Conservation (phyloP, 2,797 vertebrate genomes). For the Scleropages formosus region DNA sequence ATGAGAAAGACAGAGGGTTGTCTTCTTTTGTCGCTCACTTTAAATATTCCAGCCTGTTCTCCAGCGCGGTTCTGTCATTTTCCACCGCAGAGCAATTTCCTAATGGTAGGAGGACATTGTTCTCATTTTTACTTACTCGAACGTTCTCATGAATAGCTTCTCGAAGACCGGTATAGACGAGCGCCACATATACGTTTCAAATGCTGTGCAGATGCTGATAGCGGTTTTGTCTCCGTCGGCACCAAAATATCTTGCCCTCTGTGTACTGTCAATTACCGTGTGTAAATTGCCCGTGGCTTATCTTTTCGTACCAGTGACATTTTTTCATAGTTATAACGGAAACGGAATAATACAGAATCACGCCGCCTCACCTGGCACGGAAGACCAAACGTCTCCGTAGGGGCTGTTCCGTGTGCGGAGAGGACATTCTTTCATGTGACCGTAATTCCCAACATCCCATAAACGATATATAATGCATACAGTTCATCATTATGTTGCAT, state of each 20-base stretch:
- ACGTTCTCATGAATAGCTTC: neutral
- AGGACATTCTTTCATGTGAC: slow-evolving; percentile 23
- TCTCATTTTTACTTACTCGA: neutral
- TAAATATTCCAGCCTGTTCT: neutral
- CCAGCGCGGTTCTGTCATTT: neutral
- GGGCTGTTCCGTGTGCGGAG: slow-evolving; percentile 18
- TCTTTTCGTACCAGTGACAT: neutral
- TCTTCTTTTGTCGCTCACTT: neutral
- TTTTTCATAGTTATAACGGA: slow-evolving; percentile 10
- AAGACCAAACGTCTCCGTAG: slow-evolving; percentile 8
- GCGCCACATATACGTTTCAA: neutral
- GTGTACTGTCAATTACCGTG: neutral
- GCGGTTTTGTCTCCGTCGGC: neutral
- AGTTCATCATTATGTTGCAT: slow-evolving; percentile 16
- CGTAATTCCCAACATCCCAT: slow-evolving; percentile 5
- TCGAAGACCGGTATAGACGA: neutral
- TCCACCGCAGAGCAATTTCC: neutral
- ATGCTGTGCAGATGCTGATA: neutral
- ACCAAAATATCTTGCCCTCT: neutral
- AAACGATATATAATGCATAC: slow-evolving; percentile 14
- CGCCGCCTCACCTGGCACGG: slow-evolving; percentile 8
- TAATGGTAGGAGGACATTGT: neutral
- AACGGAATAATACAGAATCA: slow-evolving; percentile 1
- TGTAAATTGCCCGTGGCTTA: neutral
- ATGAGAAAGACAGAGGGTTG: no score